Percentiles rank a stretch among this genome's conserved stretches.
Conservation (phyloP, 2,888 invertebrate genomes). For the Spodoptera picta region DNA sequence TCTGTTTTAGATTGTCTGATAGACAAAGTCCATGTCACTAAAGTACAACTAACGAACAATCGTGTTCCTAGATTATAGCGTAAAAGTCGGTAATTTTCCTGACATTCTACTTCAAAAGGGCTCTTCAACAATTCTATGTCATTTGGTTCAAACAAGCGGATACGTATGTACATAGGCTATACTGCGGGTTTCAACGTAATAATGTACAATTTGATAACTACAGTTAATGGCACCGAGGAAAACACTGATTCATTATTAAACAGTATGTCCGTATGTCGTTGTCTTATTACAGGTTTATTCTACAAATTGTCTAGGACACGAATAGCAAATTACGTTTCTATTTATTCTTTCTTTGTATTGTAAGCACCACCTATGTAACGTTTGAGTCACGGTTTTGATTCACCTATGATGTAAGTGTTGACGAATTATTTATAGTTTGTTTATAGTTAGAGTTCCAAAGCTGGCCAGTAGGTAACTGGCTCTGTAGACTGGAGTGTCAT, state of each 20-base stretch:
- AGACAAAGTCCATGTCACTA: slow-evolving; percentile 21
- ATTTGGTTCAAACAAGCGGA: slow-evolving; percentile 62
- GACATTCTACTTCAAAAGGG: slow-evolving; percentile 77
- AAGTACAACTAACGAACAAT: slow-evolving; percentile 58
- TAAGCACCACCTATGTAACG: no score
- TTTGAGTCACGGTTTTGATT: no score
- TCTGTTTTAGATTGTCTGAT: slow-evolving; percentile 3
- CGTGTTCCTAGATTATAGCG: slow-evolving; percentile 62
- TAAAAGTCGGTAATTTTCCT: slow-evolving; percentile 71
- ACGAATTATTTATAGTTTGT: no score
- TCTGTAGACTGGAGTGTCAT: no score
- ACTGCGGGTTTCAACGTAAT: slow-evolving; percentile 51
- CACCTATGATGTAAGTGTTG: no score
- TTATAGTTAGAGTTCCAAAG: no score
- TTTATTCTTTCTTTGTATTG: no score
- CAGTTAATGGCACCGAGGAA: slow-evolving; percentile 17
- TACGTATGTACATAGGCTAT: slow-evolving; percentile 40
- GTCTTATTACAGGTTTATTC: slow-evolving; percentile 26
- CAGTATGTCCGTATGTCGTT: slow-evolving; percentile 13
- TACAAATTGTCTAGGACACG: slow-evolving; percentile 15
- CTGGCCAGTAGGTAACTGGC: no score
- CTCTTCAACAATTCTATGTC: slow-evolving; percentile 72
- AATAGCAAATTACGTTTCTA: slow-evolving; percentile 10
- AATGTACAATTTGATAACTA: slow-evolving; percentile 63
- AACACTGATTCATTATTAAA: slow-evolving; percentile 44